phyloP scores from a whole-genome alignment of 64 coral and sea anemone genomes.

The Actinia equina region DNA sequence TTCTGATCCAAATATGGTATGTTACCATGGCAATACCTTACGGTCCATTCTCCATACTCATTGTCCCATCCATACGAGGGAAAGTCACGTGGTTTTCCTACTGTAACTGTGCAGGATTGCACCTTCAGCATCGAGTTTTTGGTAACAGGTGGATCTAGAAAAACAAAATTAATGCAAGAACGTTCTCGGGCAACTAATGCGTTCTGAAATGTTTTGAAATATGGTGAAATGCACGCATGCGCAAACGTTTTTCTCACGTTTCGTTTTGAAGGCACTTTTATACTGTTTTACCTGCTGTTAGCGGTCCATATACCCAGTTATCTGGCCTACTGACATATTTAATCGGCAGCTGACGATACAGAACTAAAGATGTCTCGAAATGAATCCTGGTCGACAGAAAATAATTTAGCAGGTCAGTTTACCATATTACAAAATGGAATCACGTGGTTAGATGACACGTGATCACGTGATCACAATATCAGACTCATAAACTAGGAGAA shows the following conservation, averaged over 20 bases:
- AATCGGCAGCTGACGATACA: conserved; percentile 54
- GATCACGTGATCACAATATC: background rate
- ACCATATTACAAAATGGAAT: background rate
- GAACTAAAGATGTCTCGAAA: conserved; percentile 56
- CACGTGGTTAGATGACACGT: too few relatives aligned
- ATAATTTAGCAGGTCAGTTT: background rate
- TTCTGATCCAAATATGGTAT: background rate
- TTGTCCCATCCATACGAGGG: conserved; percentile 74
- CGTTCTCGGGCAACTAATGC: too few relatives aligned
- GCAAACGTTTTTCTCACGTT: too few relatives aligned
- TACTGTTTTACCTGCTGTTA: conserved; percentile 25
- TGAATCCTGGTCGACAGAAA: conserved; percentile 36
- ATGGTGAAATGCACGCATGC: too few relatives aligned
- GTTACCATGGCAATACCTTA: conserved; percentile 34
- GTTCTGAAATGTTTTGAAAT: too few relatives aligned
- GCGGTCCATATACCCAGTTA: conserved; percentile 45
- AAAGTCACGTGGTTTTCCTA: conserved; percentile 68
- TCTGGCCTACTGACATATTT: conserved; percentile 32
- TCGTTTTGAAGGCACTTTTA: too few relatives aligned
- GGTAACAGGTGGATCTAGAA: conserved; percentile 26
- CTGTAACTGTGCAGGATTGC: conserved; percentile 9
- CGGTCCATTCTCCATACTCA: conserved; percentile 54
- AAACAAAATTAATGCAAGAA: background rate
- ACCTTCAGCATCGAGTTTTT: conserved; percentile 45
- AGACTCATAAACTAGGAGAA: too few relatives aligned